phyloP scores from a whole-genome alignment of 2,797 vertebrate species.

The Aplochiton taeniatus region DNA sequence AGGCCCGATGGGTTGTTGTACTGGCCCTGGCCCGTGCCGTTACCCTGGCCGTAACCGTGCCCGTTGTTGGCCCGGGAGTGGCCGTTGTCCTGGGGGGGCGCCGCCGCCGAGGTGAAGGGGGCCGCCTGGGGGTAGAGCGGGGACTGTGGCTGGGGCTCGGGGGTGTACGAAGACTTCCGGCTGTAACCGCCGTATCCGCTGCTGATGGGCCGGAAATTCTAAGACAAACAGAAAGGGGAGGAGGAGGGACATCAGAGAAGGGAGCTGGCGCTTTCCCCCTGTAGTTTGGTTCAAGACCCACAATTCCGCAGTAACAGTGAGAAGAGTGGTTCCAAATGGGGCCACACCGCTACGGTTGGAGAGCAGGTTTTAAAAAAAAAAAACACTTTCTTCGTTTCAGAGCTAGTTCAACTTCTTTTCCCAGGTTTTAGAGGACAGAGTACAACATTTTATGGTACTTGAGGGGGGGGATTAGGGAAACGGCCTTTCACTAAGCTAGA shows the following conservation, averaged over 20 bases:
- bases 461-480: too few relatives aligned
- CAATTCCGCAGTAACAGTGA: too few relatives aligned
- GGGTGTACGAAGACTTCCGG: conserved; percentile 69
- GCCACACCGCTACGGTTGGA: too few relatives aligned
- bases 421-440: too few relatives aligned
- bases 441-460: too few relatives aligned
- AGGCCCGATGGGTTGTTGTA: conserved; percentile 82
- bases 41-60: conserved; percentile 67
- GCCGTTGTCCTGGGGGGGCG: conserved; percentile 50
- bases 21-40: conserved; percentile 68
- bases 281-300: too few relatives aligned
- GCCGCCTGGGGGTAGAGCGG: conserved; percentile 28
- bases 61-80: conserved; percentile 33
- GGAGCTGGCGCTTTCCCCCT: conserved; percentile 18
- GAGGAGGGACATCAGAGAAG: neutral
- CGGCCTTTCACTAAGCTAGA: too few relatives aligned
- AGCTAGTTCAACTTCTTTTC: too few relatives aligned
- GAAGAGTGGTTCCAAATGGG: too few relatives aligned
- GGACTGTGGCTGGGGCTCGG: conserved; percentile 63
- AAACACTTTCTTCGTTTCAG: too few relatives aligned
- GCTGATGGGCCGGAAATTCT: conserved; percentile 85
- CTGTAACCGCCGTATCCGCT: conserved; percentile 64
- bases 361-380: too few relatives aligned
- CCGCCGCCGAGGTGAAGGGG: neutral
- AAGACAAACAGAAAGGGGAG: conserved; percentile 7